These are phyloP conservation scores for Zoroaster sp. DNA, from an alignment of 53 echinoderm and acorn worm species.

Conservation along the genomic window DNA sequence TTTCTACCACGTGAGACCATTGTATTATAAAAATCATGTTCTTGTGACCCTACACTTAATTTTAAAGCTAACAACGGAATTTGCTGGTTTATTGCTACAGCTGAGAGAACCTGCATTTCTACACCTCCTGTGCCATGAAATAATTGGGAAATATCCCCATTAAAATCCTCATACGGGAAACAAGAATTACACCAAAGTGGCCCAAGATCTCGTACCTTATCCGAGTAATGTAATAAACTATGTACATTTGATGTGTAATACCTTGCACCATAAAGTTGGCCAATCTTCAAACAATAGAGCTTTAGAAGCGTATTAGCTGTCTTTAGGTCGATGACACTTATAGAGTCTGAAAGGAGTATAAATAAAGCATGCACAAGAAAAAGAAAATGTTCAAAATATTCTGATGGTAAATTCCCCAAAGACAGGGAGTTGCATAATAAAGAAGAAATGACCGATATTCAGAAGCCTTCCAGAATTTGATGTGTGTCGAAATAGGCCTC, in stretches of 20 bases:
- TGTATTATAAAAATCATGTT: neutral
- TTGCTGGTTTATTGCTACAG: neutral
- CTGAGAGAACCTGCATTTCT: neutral
- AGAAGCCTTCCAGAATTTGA: slow-evolving; percentile 55
- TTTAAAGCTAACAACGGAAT: neutral
- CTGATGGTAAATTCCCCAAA: slow-evolving; percentile 17
- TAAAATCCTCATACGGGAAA: slow-evolving; percentile 42
- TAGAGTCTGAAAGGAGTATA: slow-evolving; percentile 24
- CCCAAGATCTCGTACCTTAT: slow-evolving; percentile 38
- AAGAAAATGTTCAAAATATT: slow-evolving; percentile 54
- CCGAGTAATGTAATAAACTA: slow-evolving; percentile 29
- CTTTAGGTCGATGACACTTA: neutral
- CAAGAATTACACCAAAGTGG: slow-evolving; percentile 57
- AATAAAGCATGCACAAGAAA: slow-evolving; percentile 41
- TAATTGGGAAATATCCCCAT: neutral
- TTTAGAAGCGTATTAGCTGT: neutral
- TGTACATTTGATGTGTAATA: slow-evolving; percentile 26
- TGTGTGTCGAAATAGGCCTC: neutral
- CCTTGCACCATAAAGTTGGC: slow-evolving; percentile 29
- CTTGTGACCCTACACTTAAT: neutral
- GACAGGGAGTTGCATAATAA: slow-evolving; percentile 33
- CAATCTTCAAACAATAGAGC: slow-evolving; percentile 20
- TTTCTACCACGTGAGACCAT: neutral
- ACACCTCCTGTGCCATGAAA: neutral
- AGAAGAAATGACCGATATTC: slow-evolving; percentile 55